Percentiles rank a stretch among this genome's conserved stretches.
phyloP scores from a whole-genome alignment of 2,888 invertebrate species.

The Penaeus monodon region DNA sequence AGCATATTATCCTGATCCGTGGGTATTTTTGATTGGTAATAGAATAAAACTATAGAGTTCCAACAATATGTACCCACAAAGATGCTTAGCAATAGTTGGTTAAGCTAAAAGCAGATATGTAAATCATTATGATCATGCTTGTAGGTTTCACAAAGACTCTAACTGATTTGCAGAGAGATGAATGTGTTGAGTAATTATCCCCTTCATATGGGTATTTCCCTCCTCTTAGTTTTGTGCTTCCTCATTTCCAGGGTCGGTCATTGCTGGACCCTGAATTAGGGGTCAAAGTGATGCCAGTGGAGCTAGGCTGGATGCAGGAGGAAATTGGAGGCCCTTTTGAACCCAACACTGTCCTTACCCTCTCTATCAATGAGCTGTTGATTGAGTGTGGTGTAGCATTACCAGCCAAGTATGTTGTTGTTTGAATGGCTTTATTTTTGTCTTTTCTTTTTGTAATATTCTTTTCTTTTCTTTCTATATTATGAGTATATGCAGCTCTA shows the following conservation, averaged over 20 bases:
- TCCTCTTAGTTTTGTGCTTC: background rate
- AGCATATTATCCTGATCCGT: no score
- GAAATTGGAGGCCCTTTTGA: slow-evolving; percentile 34
- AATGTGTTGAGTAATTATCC: background rate
- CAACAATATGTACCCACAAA: no score
- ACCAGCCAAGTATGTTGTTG: slow-evolving; percentile 16
- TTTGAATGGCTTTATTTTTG: background rate
- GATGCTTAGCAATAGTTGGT: no score
- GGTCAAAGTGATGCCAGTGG: slow-evolving; percentile 22
- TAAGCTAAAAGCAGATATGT: no score
- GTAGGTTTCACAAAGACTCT: no score
- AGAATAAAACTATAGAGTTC: no score
- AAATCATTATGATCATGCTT: no score
- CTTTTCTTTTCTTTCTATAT: no score
- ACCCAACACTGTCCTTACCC: slow-evolving; percentile 22
- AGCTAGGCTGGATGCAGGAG: slow-evolving; percentile 31
- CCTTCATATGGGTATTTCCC: background rate
- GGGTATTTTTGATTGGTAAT: no score
- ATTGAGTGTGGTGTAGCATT: slow-evolving; percentile 30
- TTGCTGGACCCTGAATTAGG: slow-evolving; percentile 11
- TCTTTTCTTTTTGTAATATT: background rate
- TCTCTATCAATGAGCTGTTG: slow-evolving; percentile 32
- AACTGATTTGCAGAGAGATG: background rate
- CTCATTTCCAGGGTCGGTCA: slow-evolving; percentile 15
- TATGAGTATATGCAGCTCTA: no score